Evolutionary conservation across 2,797 vertebrate species (phyloP), one percentile per base, ranked within the genome.

Genomic region (Hippocampus kuda): DNA sequence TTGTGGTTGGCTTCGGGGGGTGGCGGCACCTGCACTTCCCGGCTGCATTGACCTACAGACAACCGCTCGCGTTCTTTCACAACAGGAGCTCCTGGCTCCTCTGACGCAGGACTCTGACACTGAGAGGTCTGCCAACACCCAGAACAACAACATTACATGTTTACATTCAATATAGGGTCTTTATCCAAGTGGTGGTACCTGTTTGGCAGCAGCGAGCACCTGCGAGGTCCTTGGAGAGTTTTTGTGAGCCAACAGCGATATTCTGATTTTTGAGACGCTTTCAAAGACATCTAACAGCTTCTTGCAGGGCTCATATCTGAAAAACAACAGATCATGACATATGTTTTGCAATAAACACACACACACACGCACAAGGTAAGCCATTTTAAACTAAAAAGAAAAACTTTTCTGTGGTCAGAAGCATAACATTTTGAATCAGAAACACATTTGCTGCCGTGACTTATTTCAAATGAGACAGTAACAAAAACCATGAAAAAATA

Each of bases 301-400:
- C 75, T 92, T 90, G 72, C 84, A 89, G n/a, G 91, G 89, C 68
- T 93, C 91, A 48, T 86, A 88, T 79, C 92, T 93, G 84, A 44
- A 76, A 42, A 46, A 9, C 27, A 79, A 38, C 24, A 46, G 22
- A 72, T 56, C 16, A 68, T 79, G 27, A 73, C 59, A 18, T 68
- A 22, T 13, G 27, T 24, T 61, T 5, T 65, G 44, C 7, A 24
- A 56, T 10, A 56, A 6, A 7, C 12, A 68, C n/a, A n/a, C 24
- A 59, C 24, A 7, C 16, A 69, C n/a, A n/a, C 24, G 30, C 24
- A 30, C 15, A 46, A 46, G 44, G 44, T 4, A 46, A 46, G 44
- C 44, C 13, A 46, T 46, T 46, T 46, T 46, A 46, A 46, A 46
- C 44, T 16, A 46, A 46, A 46, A 4, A 46, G 44, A 46, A 46